A percentile compares a stretch with the other conserved stretches of the same genome.
Evolutionary conservation across 2,797 vertebrate genomes (phyloP).

Genomic region (Hapalemur alaotrensis): DNA sequence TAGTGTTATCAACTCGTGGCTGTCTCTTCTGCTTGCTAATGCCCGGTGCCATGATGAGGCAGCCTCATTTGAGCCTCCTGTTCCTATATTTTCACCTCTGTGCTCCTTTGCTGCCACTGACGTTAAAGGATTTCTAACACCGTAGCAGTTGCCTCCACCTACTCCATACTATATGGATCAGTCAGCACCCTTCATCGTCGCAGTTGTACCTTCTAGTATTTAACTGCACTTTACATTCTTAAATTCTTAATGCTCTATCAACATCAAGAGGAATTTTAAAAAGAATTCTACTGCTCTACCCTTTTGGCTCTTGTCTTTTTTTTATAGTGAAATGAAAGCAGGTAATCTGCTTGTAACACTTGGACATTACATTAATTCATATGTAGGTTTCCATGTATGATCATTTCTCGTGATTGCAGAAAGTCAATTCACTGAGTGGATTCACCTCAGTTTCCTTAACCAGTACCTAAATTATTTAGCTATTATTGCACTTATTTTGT

Average conservation of each 20-base stretch:
- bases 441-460: slow-evolving; percentile 8
- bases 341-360: not conserved
- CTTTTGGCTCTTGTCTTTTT: not conserved
- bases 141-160: not conserved
- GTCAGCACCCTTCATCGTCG: not conserved
- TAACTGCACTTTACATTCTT: not conserved
- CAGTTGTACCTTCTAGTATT: not conserved
- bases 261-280: not conserved
- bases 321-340: not conserved
- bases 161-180: not conserved
- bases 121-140: not conserved
- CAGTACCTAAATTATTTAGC: not conserved
- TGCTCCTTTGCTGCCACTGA: not conserved
- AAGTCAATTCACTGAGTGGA: not conserved
- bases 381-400: not conserved
- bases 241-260: not conserved
- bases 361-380: not conserved
- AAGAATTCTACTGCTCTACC: not conserved
- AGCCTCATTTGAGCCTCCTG: not conserved
- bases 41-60: not conserved
- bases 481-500: not conserved
- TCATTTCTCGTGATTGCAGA: not conserved
- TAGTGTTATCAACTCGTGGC: not conserved
- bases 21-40: not conserved
- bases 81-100: not conserved